Evolutionary conservation across 2,888 invertebrate genomes (phyloP).

Genomic region (Pyrochroa serraticornis): DNA sequence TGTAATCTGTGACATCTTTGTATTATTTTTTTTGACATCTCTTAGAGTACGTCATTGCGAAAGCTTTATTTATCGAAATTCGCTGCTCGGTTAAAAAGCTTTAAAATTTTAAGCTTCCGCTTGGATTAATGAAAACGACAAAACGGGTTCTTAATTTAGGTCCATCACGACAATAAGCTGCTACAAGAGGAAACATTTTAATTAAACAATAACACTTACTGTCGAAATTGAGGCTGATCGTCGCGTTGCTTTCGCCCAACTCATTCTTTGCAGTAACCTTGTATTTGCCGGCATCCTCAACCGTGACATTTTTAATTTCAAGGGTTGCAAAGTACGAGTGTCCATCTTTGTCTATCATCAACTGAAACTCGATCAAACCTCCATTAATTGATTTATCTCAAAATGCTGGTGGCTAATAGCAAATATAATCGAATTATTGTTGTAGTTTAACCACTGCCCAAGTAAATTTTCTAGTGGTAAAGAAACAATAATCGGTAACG

Average conservation of each 20-base stretch:
- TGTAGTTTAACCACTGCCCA: conserved; percentile 34
- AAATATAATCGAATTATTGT: background rate
- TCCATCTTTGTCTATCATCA: conserved; percentile 88
- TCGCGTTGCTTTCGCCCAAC: conserved; percentile 95
- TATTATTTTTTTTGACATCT: conserved; percentile 2
- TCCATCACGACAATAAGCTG: conserved; percentile 9
- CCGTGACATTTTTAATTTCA: conserved; percentile 92
- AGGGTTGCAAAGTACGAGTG: conserved; percentile 93
- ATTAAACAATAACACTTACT: conserved; percentile 70
- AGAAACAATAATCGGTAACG: conserved; percentile 27
- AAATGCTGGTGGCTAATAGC: background rate
- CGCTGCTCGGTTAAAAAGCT: conserved; percentile 35
- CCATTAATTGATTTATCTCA: background rate
- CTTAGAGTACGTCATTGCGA: background rate
- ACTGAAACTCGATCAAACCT: conserved; percentile 62
- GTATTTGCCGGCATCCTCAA: conserved; percentile 97
- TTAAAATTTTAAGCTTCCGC: no score
- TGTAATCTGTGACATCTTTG: background rate
- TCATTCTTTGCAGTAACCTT: conserved; percentile 97
- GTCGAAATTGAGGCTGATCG: conserved; percentile 97
- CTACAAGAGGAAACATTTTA: conserved; percentile 27
- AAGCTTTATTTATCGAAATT: conserved; percentile 9
- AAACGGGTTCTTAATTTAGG: no score
- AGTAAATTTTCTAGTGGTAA: conserved; percentile 33
- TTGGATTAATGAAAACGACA: no score